Base-by-base conservation (phyloP, 2,888 invertebrate genomes). In the Dendrolimus houi region DNA sequence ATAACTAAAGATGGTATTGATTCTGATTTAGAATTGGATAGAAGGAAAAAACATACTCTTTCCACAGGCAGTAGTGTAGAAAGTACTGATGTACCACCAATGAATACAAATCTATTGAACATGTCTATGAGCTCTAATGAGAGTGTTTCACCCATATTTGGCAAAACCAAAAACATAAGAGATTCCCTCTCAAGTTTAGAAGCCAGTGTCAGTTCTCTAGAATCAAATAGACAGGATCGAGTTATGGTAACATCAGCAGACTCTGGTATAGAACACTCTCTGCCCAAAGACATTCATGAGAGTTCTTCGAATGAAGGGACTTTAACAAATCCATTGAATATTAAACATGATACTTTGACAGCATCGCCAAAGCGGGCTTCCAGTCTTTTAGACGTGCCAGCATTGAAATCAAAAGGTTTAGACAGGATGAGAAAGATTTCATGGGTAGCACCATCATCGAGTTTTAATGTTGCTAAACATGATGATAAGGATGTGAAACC, bases 371-470 rank as follows among this genome's bases (percentile, higher is more conserved):
- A 90, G 62, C 64, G 89, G 42, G 77, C 87, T 0, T 84, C 89
- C 0, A 89, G 90, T 66, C 61, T 90, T 3, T 62, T 90, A 1
- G 91, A 91, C 52, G 87, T 91, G 1, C 90, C 91, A 0, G 88
- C 89, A 1, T 66, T 87, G 54, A 90, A 88, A 57, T 81, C 71
- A 6, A 85, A 87, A 67, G 80, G 83, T 0, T 67, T 85, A 47
- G 88, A 89, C 47, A 70, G 92, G 13, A 88, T 90, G 70, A 83
- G 93, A 13, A 93, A 93, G 78, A 91, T 93, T 53, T 93, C 93
- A 0, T 93, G 92, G 92, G 92, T 93, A 12, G 90, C 91, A 6
- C 91, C 92, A 1, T 85, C 90, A 1, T 71, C 88, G 1, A 83
- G 87, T 60, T 85, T 88, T 65, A 81, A 85, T 54, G 74, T 87